phyloP scores from a whole-genome alignment of 1,140 invertebrate genomes.

The Tachypleus tridentatus region DNA sequence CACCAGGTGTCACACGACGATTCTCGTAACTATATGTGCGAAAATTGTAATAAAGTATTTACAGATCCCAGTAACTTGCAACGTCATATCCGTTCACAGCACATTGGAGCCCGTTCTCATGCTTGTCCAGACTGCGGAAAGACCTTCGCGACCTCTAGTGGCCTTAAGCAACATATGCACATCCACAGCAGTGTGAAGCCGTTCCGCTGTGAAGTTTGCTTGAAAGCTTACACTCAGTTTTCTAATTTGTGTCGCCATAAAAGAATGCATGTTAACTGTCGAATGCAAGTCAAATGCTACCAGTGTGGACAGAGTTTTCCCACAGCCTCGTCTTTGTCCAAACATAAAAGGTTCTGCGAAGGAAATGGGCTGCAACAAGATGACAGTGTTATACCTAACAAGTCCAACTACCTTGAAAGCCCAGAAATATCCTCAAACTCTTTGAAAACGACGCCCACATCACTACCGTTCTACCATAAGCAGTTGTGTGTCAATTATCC shows the following conservation, averaged over 20 bases:
- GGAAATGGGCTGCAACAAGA: slow-evolving; percentile 31
- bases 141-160: slow-evolving; percentile 90
- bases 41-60: slow-evolving; percentile 59
- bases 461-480: too few relatives aligned
- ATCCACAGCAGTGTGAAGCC: slow-evolving; percentile 97
- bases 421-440: too few relatives aligned
- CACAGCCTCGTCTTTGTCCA: slow-evolving; percentile 57
- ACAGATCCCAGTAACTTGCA: slow-evolving; percentile 89
- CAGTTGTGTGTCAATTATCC: too few relatives aligned
- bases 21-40: slow-evolving; percentile 65
- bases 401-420: too few relatives aligned
- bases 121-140: slow-evolving; percentile 94
- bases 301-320: slow-evolving; percentile 85
- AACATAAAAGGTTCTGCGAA: slow-evolving; percentile 44
- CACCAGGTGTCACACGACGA: slow-evolving; percentile 68
- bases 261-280: slow-evolving; percentile 81
- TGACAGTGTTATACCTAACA: too few relatives aligned
- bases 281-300: slow-evolving; percentile 70
- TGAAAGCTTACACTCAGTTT: slow-evolving; percentile 95
- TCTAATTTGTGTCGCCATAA: slow-evolving; percentile 97
- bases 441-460: too few relatives aligned
- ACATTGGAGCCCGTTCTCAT: slow-evolving; percentile 83
- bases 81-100: slow-evolving; percentile 81
- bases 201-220: slow-evolving; percentile 70
- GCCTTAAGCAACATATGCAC: slow-evolving; percentile 96